Conservation (phyloP, 2,797 vertebrate genomes). For the Macroramphosus scolopax region DNA sequence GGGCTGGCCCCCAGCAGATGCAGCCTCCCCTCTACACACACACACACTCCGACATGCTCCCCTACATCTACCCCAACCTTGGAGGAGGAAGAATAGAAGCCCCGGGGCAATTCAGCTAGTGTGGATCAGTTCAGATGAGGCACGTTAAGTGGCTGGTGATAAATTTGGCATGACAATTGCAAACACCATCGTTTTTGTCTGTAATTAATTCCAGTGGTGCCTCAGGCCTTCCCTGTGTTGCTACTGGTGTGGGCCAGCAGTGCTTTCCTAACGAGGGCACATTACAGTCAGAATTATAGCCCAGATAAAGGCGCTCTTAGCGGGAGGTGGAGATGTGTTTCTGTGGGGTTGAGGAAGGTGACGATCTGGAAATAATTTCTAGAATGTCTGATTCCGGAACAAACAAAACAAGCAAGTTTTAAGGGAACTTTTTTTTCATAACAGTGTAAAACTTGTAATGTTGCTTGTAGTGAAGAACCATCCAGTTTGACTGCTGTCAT, state of each 20-base stretch:
- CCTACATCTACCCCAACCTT: constrained; percentile 65
- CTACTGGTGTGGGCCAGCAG: constrained; percentile 88
- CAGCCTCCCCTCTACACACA: constrained; percentile 60
- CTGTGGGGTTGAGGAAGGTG: constrained; percentile 29
- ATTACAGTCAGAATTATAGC: constrained; percentile 89
- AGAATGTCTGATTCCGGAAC: constrained; percentile 20
- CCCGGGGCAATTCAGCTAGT: constrained; percentile 80
- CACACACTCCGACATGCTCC: constrained; percentile 57
- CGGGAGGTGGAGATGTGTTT: constrained; percentile 58
- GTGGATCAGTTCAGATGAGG: constrained; percentile 93
- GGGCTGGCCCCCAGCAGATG: constrained; percentile 86
- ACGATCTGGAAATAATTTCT: constrained; percentile 53
- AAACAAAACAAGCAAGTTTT: constrained; percentile 10
- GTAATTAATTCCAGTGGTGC: constrained; percentile 99
- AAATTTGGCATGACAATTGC: constrained; percentile 98
- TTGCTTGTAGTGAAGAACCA: too few species aligned
- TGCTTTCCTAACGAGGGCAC: constrained; percentile 91
- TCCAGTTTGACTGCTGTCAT: too few species aligned
- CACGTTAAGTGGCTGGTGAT: constrained; percentile 98
- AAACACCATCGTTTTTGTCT: constrained; percentile 95
- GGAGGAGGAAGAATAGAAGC: constrained; percentile 73
- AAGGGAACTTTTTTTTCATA: too few species aligned
- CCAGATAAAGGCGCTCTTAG: constrained; percentile 73
- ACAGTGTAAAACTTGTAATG: too few species aligned
- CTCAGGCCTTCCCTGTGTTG: constrained; percentile 83